phyloP scores from a whole-genome alignment of 2,888 invertebrate species.

The Amorpha juglandis region DNA sequence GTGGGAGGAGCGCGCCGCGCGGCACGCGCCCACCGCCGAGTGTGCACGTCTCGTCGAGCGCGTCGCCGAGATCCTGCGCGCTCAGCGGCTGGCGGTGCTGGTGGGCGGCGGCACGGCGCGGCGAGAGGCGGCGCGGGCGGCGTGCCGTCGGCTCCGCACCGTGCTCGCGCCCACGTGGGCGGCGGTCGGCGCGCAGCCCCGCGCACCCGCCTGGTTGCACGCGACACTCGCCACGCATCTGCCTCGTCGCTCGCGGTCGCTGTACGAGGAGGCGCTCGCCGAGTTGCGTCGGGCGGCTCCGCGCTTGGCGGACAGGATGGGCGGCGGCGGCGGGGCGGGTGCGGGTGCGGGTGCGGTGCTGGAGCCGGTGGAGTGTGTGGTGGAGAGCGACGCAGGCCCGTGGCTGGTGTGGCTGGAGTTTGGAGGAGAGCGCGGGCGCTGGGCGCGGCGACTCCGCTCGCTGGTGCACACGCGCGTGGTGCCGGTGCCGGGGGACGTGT shows the following conservation, averaged over 20 bases:
- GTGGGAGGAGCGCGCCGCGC: constrained; percentile 54
- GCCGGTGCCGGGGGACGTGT: constrained; percentile 40
- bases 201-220: constrained; percentile 55
- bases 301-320: constrained; percentile 51
- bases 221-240: constrained; percentile 48
- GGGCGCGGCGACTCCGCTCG: constrained; percentile 53
- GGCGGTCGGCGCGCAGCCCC: constrained; percentile 34
- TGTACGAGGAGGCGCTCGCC: constrained; percentile 49
- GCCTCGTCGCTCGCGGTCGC: constrained; percentile 47
- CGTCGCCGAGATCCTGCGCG: constrained; percentile 47
- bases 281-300: constrained; percentile 56
- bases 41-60: constrained; percentile 54
- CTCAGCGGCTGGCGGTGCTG: constrained; percentile 53
- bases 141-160: constrained; percentile 48
- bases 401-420: constrained; percentile 54
- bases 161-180: constrained; percentile 51
- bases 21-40: constrained; percentile 51
- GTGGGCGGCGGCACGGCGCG: constrained; percentile 35
- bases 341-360: constrained; percentile 32
- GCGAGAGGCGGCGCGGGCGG: constrained; percentile 38
- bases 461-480: constrained; percentile 51
- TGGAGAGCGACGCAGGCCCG: constrained; percentile 44
- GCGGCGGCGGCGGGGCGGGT: constrained; percentile 29
- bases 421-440: constrained; percentile 43
- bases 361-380: constrained; percentile 31